Evolutionary conservation across 2,113 vertebrate species (phyloP).

Genomic region (Alethe diademata): DNA sequence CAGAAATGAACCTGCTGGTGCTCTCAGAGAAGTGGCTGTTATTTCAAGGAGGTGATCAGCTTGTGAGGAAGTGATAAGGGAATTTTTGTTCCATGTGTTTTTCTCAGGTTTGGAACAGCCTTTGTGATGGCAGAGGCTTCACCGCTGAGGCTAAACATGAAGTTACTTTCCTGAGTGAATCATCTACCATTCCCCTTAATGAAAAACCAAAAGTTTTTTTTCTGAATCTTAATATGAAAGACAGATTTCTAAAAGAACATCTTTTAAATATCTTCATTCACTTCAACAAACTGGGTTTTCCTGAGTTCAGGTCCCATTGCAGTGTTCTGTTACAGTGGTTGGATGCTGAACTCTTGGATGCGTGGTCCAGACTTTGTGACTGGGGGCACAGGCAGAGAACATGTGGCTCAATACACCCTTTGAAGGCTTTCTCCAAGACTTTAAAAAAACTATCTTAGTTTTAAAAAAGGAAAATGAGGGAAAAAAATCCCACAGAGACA

Average conservation of each 20-base stretch:
- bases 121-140: neutral
- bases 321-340: neutral
- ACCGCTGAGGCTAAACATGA: neutral
- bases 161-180: neutral
- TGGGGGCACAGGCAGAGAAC: neutral
- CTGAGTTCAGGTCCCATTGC: neutral
- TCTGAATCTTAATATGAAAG: neutral
- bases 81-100: neutral
- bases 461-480: slow-evolving; percentile 29
- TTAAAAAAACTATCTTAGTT: slow-evolving; percentile 28
- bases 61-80: neutral
- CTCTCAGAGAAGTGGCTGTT: neutral
- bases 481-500: slow-evolving; percentile 53
- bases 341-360: neutral
- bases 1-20: neutral
- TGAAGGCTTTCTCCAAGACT: slow-evolving; percentile 47
- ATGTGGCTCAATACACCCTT: neutral
- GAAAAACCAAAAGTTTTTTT: neutral
- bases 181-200: neutral
- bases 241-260: neutral
- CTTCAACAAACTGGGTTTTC: neutral
- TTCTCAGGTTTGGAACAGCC: neutral
- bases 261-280: neutral
- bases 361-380: neutral
- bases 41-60: neutral